These are phyloP conservation scores for Entosphenus tridentatus DNA, from an alignment of 2,113 vertebrate genomes.

Conservation along the genomic window DNA sequence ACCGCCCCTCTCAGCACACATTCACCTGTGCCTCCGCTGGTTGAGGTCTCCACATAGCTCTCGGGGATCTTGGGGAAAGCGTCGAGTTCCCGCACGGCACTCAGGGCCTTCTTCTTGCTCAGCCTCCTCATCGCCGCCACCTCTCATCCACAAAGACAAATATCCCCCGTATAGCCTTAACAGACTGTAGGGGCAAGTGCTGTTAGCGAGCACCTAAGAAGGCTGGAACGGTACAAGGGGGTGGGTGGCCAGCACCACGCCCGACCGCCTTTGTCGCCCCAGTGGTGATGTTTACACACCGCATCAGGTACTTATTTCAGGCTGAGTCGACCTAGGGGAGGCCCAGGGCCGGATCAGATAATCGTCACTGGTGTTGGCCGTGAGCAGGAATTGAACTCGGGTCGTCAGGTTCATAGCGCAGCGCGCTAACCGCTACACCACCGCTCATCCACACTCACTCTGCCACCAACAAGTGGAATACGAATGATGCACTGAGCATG, in stretches of 20 bases:
- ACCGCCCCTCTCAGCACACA: not conserved
- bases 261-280: not conserved
- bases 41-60: constrained; percentile 78
- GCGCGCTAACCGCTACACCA: too few species aligned
- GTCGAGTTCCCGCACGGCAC: constrained; percentile 73
- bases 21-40: constrained; percentile 64
- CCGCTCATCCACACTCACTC: too few species aligned
- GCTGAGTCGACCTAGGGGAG: not conserved
- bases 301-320: not conserved
- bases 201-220: not conserved
- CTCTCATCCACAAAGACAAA: constrained; percentile 2
- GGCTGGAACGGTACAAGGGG: not conserved
- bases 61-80: constrained; percentile 92
- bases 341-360: too few species aligned
- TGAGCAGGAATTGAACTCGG: too few species aligned
- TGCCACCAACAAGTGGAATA: too few species aligned
- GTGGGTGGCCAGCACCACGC: not conserved
- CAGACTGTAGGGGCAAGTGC: constrained; percentile 5
- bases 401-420: too few species aligned
- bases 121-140: constrained; percentile 46
- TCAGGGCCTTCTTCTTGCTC: constrained; percentile 74
- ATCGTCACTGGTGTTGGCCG: too few species aligned
- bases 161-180: not conserved
- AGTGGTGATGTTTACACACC: not conserved
- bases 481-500: too few species aligned